Percentiles rank a stretch among this genome's conserved stretches.
Conservation (phyloP, 2,113 vertebrate species). For the Cinclus cinclus region DNA sequence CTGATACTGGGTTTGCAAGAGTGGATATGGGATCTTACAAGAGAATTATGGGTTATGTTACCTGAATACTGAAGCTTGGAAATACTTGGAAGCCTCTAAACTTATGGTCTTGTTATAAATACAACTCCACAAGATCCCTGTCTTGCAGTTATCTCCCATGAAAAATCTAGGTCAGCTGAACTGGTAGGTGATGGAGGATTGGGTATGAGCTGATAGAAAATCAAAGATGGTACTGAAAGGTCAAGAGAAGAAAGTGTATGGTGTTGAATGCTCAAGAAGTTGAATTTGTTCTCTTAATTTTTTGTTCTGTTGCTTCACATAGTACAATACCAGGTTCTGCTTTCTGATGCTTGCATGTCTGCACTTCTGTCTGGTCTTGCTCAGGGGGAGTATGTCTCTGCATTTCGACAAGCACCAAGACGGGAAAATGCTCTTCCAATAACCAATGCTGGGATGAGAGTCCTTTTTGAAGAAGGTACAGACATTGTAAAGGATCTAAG, state of each 20-base stretch:
- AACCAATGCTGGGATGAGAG: conserved; percentile 83
- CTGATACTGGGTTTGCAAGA: neutral
- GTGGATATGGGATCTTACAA: neutral
- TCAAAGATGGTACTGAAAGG: neutral
- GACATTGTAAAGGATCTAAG: conserved; percentile 78
- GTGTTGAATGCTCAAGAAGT: neutral
- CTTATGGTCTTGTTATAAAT: neutral
- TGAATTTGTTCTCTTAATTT: neutral
- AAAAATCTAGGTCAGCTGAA: neutral
- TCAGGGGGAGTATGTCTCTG: conserved; percentile 85
- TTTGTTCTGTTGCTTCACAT: neutral
- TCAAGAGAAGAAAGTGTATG: neutral
- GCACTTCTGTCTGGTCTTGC: neutral
- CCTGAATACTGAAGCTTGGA: neutral
- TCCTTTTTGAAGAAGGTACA: conserved; percentile 77
- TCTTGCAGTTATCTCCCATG: neutral
- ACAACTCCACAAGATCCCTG: neutral
- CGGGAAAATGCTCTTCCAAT: conserved; percentile 82
- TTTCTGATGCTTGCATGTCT: neutral
- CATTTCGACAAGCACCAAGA: conserved; percentile 86
- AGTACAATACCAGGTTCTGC: neutral
- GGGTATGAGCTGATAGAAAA: neutral
- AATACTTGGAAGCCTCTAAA: neutral
- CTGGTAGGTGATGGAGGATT: neutral
- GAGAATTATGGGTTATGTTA: neutral